Evolutionary conservation across 2,113 vertebrate species (phyloP).

Genomic region (Cyprinodon tularosa): DNA sequence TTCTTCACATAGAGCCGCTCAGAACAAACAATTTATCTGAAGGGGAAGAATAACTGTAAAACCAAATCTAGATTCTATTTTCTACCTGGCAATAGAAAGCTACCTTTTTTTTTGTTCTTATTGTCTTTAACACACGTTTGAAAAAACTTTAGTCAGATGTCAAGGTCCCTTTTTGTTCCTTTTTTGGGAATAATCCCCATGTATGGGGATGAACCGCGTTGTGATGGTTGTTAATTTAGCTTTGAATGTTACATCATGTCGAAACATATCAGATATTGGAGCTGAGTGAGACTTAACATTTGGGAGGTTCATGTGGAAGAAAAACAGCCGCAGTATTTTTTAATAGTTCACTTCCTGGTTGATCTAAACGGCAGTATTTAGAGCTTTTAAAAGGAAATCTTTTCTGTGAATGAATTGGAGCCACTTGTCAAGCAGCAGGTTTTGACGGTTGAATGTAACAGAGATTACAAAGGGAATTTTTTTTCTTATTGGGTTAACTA

Average conservation of each 20-base stretch:
- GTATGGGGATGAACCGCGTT: constrained; percentile 27
- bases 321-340: constrained; percentile 40
- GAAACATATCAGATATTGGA: constrained; percentile 19
- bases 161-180: constrained; percentile 28
- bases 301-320: constrained; percentile 3
- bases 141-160: constrained; percentile 54
- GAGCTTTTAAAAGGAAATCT: neutral
- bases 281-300: constrained; percentile 19
- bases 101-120: constrained; percentile 32
- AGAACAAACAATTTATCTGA: constrained; percentile 13
- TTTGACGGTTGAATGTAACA: constrained; percentile 57
- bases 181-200: constrained; percentile 12
- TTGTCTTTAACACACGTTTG: constrained; percentile 28
- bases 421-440: constrained; percentile 23
- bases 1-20: constrained; percentile 35
- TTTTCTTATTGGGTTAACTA: neutral
- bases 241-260: constrained; percentile 14
- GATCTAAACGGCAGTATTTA: constrained; percentile 17
- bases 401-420: constrained; percentile 20
- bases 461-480: constrained; percentile 62
- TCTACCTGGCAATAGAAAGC: constrained; percentile 52
- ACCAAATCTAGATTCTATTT: constrained; percentile 54
- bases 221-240: neutral
- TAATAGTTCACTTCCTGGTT: constrained; percentile 12
- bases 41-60: constrained; percentile 23